phyloP scores from a whole-genome alignment of 2,797 vertebrate species.

The Acrossocheilus wenchowensis region DNA sequence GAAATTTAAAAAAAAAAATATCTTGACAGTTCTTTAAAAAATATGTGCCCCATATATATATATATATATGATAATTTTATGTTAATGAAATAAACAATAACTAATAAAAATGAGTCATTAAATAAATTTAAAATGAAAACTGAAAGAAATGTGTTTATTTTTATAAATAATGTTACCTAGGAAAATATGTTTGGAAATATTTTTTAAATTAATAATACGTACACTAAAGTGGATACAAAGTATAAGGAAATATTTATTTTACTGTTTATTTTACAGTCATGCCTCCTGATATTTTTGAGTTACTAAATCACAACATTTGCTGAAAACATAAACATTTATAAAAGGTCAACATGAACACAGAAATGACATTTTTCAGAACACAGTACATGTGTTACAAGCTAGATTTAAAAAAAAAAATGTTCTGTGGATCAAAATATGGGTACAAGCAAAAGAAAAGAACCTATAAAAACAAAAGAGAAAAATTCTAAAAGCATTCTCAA shows the following conservation, averaged over 20 bases:
- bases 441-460: not conserved
- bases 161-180: not conserved
- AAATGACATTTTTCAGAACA: not conserved
- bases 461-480: not conserved
- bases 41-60: not conserved
- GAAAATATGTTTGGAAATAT: not conserved
- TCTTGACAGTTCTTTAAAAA: not conserved
- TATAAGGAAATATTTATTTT: not conserved
- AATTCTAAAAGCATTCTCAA: constrained; percentile 24
- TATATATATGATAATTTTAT: not conserved
- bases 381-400: not conserved
- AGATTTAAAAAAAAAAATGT: too few species aligned
- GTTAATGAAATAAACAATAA: not conserved
- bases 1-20: not conserved
- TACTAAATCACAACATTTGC: not conserved
- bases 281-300: not conserved
- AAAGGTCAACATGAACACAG: not conserved
- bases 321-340: not conserved
- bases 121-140: not conserved
- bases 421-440: not conserved
- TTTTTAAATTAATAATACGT: not conserved
- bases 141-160: not conserved
- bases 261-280: not conserved
- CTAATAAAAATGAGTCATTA: not conserved
- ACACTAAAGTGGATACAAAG: not conserved